These are phyloP conservation scores for Dipus sagitta DNA, from an alignment of 2,797 vertebrate species.

Conservation along the genomic window DNA sequence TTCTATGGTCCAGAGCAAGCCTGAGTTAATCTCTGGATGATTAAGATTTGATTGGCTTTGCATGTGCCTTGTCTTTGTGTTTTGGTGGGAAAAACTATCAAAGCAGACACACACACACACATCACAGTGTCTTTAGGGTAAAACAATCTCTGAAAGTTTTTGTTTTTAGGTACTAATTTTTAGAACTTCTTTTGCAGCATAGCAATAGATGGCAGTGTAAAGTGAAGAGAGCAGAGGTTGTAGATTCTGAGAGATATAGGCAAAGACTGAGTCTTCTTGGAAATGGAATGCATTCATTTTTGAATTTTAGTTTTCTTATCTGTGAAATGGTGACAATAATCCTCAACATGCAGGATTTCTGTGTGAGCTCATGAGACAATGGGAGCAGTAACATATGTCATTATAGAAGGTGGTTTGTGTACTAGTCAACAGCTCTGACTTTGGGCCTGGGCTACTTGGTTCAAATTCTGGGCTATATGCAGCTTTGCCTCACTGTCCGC, in stretches of 20 bases:
- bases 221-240: not conserved
- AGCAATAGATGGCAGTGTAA: not conserved
- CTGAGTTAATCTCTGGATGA: conserved; percentile 10
- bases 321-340: not conserved
- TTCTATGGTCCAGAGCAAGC: not conserved
- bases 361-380: not conserved
- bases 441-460: not conserved
- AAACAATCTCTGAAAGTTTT: conserved; percentile 20
- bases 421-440: not conserved
- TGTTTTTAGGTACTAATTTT: conserved; percentile 15
- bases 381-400: not conserved
- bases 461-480: conserved; percentile 87
- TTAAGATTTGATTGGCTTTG: conserved; percentile 29
- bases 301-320: conserved; percentile 1
- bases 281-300: not conserved
- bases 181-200: not conserved
- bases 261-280: not conserved
- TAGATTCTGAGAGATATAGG: not conserved
- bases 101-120: not conserved
- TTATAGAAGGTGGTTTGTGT: not conserved
- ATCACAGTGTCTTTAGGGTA: not conserved
- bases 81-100: not conserved
- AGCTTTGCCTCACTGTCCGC: conserved; percentile 94
- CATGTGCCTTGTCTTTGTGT: not conserved
- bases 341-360: not conserved